A percentile compares a stretch with the other conserved stretches of the same genome.
These are phyloP conservation scores for Serilophus lunatus DNA, from an alignment of 2,113 vertebrate species.

Conservation along the genomic window DNA sequence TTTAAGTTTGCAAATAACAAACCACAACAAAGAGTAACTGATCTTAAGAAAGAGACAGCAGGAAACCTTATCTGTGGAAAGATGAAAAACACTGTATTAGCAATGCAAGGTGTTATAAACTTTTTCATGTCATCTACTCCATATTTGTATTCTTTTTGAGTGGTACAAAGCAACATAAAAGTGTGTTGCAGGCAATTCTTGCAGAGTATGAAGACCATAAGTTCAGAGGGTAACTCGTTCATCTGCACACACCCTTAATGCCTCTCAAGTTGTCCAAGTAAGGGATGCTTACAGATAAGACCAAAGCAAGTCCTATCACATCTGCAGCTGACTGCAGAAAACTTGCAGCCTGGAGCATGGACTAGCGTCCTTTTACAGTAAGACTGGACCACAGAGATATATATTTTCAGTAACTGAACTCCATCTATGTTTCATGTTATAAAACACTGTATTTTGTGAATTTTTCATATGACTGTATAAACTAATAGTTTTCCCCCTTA, in stretches of 20 bases:
- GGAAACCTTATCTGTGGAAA: neutral
- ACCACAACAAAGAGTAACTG: neutral
- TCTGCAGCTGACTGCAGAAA: constrained; percentile 1
- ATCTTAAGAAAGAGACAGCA: neutral
- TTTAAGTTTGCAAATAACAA: neutral
- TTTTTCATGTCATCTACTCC: neutral
- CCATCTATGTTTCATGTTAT: neutral
- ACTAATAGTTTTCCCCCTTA: neutral
- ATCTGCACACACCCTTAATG: constrained; percentile 14
- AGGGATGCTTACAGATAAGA: constrained; percentile 10
- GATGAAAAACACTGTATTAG: neutral
- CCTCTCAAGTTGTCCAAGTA: constrained; percentile 15
- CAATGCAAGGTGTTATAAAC: neutral
- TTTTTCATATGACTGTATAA: neutral
- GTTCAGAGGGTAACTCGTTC: constrained; percentile 31
- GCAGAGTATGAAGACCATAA: neutral
- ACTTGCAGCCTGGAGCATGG: neutral
- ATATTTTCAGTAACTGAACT: neutral
- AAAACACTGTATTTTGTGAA: neutral
- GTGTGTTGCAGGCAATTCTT: neutral
- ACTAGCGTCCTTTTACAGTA: neutral
- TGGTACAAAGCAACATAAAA: neutral
- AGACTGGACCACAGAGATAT: neutral
- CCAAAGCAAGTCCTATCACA: neutral
- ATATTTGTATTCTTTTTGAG: neutral